phyloP scores from a whole-genome alignment of 2,888 invertebrate species.

The Liopterus haemorrhoidalis region DNA sequence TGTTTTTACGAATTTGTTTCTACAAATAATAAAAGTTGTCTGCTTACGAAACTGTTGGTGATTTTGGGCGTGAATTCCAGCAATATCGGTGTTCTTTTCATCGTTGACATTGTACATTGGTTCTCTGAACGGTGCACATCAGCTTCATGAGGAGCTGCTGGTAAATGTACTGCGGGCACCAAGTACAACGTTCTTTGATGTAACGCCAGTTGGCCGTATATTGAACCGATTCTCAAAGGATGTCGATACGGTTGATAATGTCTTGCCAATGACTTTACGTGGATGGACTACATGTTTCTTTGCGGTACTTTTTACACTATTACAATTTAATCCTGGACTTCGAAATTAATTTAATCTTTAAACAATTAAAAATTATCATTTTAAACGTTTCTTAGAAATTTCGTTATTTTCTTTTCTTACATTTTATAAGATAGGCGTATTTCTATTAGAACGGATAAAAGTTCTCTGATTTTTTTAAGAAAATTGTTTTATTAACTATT shows the following conservation, averaged over 20 bases:
- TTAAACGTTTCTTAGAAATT: too few species aligned
- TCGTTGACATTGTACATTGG: constrained; percentile 63
- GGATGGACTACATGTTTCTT: constrained; percentile 65
- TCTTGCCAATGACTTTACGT: constrained; percentile 64
- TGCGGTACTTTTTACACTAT: constrained; percentile 47
- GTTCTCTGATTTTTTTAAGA: too few species aligned
- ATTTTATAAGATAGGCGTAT: too few species aligned
- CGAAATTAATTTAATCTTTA: too few species aligned
- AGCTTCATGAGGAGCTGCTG: constrained; percentile 61
- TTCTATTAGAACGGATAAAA: too few species aligned
- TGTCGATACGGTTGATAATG: constrained; percentile 65
- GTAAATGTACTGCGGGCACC: constrained; percentile 61
- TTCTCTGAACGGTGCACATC: constrained; percentile 56
- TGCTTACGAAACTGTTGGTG: constrained; percentile 11
- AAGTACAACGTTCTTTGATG: constrained; percentile 68
- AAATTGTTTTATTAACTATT: too few species aligned
- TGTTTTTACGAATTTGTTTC: background rate
- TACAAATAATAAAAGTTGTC: too few species aligned
- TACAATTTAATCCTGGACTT: constrained; percentile 7
- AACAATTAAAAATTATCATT: too few species aligned
- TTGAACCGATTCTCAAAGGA: constrained; percentile 75
- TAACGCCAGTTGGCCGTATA: constrained; percentile 72
- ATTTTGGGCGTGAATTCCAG: constrained; percentile 49
- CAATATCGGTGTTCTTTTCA: constrained; percentile 59
- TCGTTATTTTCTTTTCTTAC: too few species aligned